These are phyloP conservation scores for Hoplias malabaricus DNA, from an alignment of 2,113 vertebrate species.

Conservation along the genomic window DNA sequence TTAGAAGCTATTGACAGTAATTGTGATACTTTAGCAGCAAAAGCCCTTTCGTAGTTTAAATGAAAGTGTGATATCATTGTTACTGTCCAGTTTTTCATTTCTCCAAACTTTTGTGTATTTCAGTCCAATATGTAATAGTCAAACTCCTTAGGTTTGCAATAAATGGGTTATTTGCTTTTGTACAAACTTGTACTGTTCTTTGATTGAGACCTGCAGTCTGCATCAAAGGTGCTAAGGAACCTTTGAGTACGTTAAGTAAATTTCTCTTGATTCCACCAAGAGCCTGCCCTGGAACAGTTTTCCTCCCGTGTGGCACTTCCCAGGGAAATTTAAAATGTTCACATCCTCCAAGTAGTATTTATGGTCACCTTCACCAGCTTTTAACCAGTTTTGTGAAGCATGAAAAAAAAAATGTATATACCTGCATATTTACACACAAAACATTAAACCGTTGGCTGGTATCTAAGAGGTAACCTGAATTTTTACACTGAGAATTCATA, in stretches of 20 bases:
- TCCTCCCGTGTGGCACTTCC: not conserved
- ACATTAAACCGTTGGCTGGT: too few relatives aligned
- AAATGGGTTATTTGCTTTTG: slow-evolving; percentile 74
- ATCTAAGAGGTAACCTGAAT: too few relatives aligned
- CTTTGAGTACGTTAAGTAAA: slow-evolving; percentile 59
- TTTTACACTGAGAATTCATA: too few relatives aligned
- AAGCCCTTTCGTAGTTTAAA: slow-evolving; percentile 24
- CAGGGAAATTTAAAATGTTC: not conserved
- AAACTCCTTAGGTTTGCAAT: slow-evolving; percentile 73
- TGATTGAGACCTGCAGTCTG: slow-evolving; percentile 54
- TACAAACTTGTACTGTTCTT: slow-evolving; percentile 66
- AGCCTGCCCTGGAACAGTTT: not conserved
- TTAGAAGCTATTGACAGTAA: slow-evolving; percentile 43
- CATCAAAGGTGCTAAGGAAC: slow-evolving; percentile 69
- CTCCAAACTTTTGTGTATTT: slow-evolving; percentile 22
- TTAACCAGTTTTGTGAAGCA: not conserved
- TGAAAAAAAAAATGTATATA: too few relatives aligned
- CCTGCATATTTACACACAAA: not conserved
- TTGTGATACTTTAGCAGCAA: slow-evolving; percentile 40
- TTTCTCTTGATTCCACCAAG: not conserved
- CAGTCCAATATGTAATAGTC: slow-evolving; percentile 66
- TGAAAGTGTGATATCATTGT: slow-evolving; percentile 29
- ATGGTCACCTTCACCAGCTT: not conserved
- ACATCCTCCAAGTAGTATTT: not conserved
- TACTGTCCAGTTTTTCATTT: slow-evolving; percentile 17